phyloP scores from a whole-genome alignment of 2,797 vertebrate genomes.

The Megaceryle alcyon region DNA sequence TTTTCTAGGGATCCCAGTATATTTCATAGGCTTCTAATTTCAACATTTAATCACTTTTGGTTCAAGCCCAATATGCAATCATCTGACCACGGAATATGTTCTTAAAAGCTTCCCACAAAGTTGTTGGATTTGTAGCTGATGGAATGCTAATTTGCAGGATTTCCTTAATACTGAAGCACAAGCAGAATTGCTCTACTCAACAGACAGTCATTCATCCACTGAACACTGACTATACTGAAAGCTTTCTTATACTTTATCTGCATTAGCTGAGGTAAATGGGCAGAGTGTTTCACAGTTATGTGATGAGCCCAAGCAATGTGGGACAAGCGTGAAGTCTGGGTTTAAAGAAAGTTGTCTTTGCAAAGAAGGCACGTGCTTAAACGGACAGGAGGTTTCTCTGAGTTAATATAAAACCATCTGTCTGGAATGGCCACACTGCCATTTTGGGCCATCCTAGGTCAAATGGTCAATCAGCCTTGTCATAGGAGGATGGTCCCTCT shows the following conservation, averaged over 20 bases:
- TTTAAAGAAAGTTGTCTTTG: slow-evolving; percentile 16
- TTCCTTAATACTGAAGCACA: slow-evolving; percentile 55
- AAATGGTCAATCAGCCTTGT: neutral
- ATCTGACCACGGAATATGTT: slow-evolving; percentile 44
- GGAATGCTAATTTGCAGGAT: slow-evolving; percentile 60
- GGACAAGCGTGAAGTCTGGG: neutral
- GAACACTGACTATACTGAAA: slow-evolving; percentile 37
- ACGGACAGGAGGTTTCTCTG: neutral
- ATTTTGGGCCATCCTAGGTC: neutral
- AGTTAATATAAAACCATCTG: neutral
- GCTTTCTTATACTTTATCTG: neutral
- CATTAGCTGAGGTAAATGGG: neutral
- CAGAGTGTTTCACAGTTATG: rapidly evolving
- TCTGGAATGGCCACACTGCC: slow-evolving; percentile 11
- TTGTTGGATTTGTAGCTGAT: slow-evolving; percentile 54
- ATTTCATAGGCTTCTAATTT: slow-evolving; percentile 62
- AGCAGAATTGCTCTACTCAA: slow-evolving; percentile 19
- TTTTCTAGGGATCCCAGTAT: slow-evolving; percentile 61
- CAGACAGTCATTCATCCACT: slow-evolving; percentile 30
- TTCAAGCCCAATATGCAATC: slow-evolving; percentile 55
- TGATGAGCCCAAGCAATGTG: neutral
- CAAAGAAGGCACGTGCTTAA: neutral
- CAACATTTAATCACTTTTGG: slow-evolving; percentile 50
- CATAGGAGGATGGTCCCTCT: neutral
- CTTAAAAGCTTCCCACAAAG: slow-evolving; percentile 55